Evolutionary conservation across 2,113 vertebrate species (phyloP), one percentile per base, ranked within the genome.

Genomic region (Leucoraja erinaceus): DNA sequence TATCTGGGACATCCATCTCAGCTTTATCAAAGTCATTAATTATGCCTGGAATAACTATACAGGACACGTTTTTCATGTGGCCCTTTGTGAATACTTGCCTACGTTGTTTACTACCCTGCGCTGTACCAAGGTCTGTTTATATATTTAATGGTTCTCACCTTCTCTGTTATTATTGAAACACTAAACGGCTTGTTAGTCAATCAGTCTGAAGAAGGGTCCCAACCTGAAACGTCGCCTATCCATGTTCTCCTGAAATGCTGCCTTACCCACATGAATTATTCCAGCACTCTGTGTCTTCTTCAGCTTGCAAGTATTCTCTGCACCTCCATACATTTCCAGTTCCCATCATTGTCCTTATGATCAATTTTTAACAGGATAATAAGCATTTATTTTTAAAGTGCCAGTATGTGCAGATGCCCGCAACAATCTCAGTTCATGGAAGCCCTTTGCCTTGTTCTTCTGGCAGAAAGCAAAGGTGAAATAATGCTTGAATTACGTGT

Each of bases 1-100:
- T 63, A 88, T 63, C 59, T 63, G 31, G 83, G 59, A 63, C 61
- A 63, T 31, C 83, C 59, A 88, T 63, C 59, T 33, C 28, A n/a
- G 28, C 31, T 88, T 63, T 63, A 88, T 88, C 83, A 63, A 88
- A 88, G 83, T 63, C 83, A 63, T 66, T 88, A 88, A 88, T 88
- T 63, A 63, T 88, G 12, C 79, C 83, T 86, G 28, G 28, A 12
- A 86, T 86, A 86, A n/a, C 59, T 66, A 28, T 88, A 61, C 28
- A 63, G 28, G 83, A n/a, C 25, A 61, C n/a, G 56, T 63, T 88
- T 63, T n/a, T 31, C 83, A 31, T 88, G 28, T 54, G 22, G 8
- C 28, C 83, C 28, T 63, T 63, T 63, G 59, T 88, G 83, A 88
- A 88, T 63, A 88, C 28, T 88, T 88, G 59, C n/a, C 1, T 63